These are phyloP conservation scores for Scyliorhinus canicula DNA, from an alignment of 2,797 vertebrate genomes.

Conservation along the genomic window DNA sequence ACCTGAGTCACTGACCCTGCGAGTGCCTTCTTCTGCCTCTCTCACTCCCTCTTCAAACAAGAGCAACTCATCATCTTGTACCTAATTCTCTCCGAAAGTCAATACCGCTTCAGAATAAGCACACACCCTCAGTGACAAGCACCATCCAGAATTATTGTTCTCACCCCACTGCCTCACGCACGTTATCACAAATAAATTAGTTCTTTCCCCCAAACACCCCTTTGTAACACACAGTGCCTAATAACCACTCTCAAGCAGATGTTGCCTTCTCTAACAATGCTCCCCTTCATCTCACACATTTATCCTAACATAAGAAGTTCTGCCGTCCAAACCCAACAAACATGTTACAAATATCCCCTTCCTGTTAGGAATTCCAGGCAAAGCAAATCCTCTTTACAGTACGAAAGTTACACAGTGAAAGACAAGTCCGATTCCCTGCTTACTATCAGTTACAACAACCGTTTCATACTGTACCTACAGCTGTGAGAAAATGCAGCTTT, in stretches of 20 bases:
- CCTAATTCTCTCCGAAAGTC: neutral
- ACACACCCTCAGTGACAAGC: neutral
- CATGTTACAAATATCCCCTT: neutral
- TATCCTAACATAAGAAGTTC: neutral
- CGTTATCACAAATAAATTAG: neutral
- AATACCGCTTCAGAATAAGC: neutral
- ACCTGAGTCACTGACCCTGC: neutral
- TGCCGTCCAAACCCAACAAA: neutral
- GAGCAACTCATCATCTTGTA: neutral
- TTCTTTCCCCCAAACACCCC: neutral
- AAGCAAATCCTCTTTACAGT: neutral
- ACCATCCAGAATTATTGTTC: neutral
- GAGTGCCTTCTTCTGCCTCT: neutral
- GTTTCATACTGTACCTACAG: neutral
- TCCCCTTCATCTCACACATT: neutral
- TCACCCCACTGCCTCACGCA: neutral
- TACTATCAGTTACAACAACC: neutral
- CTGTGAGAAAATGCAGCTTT: neutral
- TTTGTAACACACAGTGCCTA: neutral
- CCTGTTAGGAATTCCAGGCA: neutral
- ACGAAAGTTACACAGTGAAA: neutral
- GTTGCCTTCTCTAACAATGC: neutral
- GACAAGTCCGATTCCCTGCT: neutral
- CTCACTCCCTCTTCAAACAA: neutral
- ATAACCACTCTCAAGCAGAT: neutral